Conservation (phyloP, 1,140 invertebrate genomes). For the Calephelis virginiensis region DNA sequence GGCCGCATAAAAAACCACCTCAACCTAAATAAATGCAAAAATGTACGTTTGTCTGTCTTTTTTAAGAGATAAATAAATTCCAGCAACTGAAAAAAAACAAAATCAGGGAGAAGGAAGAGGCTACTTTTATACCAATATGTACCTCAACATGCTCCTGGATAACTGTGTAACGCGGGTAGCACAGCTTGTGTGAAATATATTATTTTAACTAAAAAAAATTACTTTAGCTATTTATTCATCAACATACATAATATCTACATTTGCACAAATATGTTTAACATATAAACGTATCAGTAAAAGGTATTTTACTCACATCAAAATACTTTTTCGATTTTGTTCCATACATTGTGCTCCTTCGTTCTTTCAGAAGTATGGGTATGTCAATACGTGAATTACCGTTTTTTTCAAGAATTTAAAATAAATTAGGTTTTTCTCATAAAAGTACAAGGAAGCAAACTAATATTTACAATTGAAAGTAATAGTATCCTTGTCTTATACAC, state of each 20-base stretch:
- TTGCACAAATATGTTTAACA: conserved; percentile 74
- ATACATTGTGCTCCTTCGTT: conserved; percentile 44
- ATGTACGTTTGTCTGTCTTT: no score
- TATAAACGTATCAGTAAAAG: conserved; percentile 67
- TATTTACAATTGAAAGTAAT: conserved; percentile 68
- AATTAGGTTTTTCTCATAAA: conserved; percentile 51
- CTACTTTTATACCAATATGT: no score
- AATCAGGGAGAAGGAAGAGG: no score
- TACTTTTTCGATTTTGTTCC: conserved; percentile 59
- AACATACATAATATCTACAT: conserved; percentile 78
- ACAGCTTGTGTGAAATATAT: no score
- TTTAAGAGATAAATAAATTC: no score
- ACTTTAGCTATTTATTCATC: conserved; percentile 77
- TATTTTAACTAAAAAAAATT: conserved; percentile 19
- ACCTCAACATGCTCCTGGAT: no score
- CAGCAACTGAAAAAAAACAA: no score
- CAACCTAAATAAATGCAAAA: no score
- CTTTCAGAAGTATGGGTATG: conserved; percentile 42
- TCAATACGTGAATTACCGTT: conserved; percentile 56
- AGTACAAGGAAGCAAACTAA: conserved; percentile 66
- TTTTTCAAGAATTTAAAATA: conserved; percentile 66
- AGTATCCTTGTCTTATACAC: conserved; percentile 36
- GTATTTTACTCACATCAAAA: conserved; percentile 61
- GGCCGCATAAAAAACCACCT: no score
- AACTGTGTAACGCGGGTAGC: no score